phyloP scores from a whole-genome alignment of 1,140 invertebrate species.

The Drosophila guanche region DNA sequence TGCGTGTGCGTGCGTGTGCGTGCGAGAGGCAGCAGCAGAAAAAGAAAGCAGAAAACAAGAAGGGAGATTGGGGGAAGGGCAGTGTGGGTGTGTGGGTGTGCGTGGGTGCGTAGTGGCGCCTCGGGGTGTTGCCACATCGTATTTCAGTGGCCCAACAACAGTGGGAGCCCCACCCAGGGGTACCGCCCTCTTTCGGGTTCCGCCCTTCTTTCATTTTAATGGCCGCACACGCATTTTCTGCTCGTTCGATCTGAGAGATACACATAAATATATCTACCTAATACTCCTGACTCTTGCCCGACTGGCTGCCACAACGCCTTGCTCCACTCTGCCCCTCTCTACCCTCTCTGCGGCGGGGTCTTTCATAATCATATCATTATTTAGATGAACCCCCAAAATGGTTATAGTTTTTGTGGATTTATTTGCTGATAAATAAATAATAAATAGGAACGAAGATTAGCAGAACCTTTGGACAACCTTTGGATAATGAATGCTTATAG shows the following conservation, averaged over 20 bases:
- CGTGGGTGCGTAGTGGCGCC: constrained; percentile 63
- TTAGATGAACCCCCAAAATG: constrained; percentile 54
- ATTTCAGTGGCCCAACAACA: constrained; percentile 64
- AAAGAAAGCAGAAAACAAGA: constrained; percentile 6
- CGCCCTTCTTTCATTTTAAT: constrained; percentile 79
- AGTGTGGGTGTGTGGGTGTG: constrained; percentile 17
- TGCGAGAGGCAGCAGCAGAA: constrained; percentile 51
- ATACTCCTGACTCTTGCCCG: constrained; percentile 8
- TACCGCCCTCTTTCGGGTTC: constrained; percentile 50
- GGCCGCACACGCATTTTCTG: constrained; percentile 75
- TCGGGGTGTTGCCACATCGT: constrained; percentile 81
- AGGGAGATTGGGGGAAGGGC: constrained; percentile 6
- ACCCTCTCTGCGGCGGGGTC: constrained; percentile 46
- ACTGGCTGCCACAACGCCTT: constrained; percentile 12
- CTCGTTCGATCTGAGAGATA: constrained; percentile 70
- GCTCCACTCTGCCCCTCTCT: constrained; percentile 6
- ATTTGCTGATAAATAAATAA: constrained; percentile 61
- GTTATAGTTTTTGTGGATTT: constrained; percentile 58
- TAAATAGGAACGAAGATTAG: constrained; percentile 19
- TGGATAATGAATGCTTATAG: background rate
- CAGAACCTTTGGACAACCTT: background rate
- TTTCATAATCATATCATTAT: constrained; percentile 77
- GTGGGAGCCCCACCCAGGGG: constrained; percentile 25
- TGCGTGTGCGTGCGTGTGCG: constrained; percentile 69
- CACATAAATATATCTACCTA: constrained; percentile 43